Evolutionary conservation across 1,140 invertebrate genomes (phyloP).

Genomic region (Mercenaria mercenaria): DNA sequence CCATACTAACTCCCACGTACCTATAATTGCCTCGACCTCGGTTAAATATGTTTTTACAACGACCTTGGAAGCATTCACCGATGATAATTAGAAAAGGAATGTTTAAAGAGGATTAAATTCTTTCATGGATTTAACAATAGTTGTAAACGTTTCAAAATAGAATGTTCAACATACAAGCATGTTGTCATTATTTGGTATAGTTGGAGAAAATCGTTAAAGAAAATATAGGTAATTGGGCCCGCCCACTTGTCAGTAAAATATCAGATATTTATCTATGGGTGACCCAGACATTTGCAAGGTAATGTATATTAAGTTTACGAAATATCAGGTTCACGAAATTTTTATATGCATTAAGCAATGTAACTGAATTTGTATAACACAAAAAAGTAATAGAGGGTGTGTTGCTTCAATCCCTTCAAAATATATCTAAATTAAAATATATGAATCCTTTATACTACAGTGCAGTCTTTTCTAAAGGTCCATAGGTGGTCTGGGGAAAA

Average conservation of each 20-base stretch:
- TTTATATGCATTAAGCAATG: too few relatives aligned
- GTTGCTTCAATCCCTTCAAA: too few relatives aligned
- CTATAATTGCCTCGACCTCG: neutral
- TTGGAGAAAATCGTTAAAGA: neutral
- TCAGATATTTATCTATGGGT: too few relatives aligned
- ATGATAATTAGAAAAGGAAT: neutral
- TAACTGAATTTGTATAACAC: too few relatives aligned
- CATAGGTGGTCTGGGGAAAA: too few relatives aligned
- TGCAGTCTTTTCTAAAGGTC: too few relatives aligned
- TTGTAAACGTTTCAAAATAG: neutral
- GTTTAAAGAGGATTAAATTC: neutral
- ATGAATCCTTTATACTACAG: too few relatives aligned
- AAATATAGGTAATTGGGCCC: neutral
- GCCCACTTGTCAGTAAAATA: neutral
- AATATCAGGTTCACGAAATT: too few relatives aligned
- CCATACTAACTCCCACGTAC: neutral
- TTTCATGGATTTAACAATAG: neutral
- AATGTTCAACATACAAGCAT: neutral
- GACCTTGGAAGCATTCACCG: neutral
- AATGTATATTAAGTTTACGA: too few relatives aligned
- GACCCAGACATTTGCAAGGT: too few relatives aligned
- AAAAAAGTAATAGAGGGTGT: too few relatives aligned
- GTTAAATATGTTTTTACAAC: neutral
- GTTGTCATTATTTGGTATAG: neutral
- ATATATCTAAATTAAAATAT: too few relatives aligned